phyloP scores from a whole-genome alignment of 2,888 invertebrate species.

The Linnaemya vulpina region DNA sequence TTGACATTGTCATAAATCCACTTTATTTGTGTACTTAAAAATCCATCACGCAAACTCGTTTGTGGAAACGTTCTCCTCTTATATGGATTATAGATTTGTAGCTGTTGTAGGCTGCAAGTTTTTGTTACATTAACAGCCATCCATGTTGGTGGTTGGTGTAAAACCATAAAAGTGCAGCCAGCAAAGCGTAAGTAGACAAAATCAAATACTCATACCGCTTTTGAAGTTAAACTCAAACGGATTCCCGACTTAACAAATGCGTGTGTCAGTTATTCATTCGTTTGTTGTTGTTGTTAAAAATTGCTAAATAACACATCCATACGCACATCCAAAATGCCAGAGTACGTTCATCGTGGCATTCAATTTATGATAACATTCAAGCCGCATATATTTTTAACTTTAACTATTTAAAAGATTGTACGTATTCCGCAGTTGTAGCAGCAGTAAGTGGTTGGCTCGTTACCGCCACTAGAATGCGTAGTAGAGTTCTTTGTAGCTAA shows the following conservation, averaged over 20 bases:
- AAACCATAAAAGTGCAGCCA: slow-evolving; percentile 65
- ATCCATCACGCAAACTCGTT: slow-evolving; percentile 38
- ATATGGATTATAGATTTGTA: slow-evolving; percentile 23
- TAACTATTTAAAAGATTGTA: not conserved
- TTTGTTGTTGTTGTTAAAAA: slow-evolving; percentile 32
- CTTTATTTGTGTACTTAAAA: slow-evolving; percentile 30
- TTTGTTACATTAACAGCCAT: not conserved
- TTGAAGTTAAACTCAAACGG: slow-evolving; percentile 53
- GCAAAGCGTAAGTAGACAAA: slow-evolving; percentile 16
- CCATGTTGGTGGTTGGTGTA: slow-evolving; percentile 25
- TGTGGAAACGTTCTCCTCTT: not conserved
- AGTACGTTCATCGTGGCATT: slow-evolving; percentile 29
- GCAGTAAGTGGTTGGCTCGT: slow-evolving; percentile 10
- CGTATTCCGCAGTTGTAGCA: not conserved
- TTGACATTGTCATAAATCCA: not conserved
- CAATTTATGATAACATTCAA: slow-evolving; percentile 5
- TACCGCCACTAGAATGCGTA: not conserved
- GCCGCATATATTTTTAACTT: not conserved
- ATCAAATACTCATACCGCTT: slow-evolving; percentile 43
- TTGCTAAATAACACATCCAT: not conserved
- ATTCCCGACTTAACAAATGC: slow-evolving; percentile 31
- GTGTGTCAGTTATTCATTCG: slow-evolving; percentile 28
- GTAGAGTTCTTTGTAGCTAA: not conserved
- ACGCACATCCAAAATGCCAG: not conserved
- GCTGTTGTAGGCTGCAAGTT: not conserved